These are phyloP conservation scores for Drosophila virilis DNA, from an alignment of 1,140 invertebrate species.

Conservation along the genomic window DNA sequence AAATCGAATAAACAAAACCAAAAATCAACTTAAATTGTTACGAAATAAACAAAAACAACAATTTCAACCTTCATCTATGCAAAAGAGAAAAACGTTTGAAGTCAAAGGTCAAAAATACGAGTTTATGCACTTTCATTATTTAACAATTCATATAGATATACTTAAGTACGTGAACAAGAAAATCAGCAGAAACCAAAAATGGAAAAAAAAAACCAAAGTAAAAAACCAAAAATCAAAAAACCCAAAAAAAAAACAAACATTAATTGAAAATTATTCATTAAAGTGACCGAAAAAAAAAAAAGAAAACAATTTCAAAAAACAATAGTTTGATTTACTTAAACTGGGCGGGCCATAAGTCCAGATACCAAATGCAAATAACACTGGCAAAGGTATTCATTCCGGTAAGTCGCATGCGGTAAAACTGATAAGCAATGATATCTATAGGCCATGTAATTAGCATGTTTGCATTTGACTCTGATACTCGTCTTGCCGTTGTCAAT, in stretches of 20 bases:
- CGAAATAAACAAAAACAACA: conserved; percentile 43
- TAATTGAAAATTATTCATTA: conserved; percentile 79
- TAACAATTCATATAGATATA: conserved; percentile 62
- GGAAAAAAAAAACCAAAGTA: conserved; percentile 27
- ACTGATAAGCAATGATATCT: conserved; percentile 39
- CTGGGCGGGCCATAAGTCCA: conserved; percentile 3
- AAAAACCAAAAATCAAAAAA: conserved; percentile 23
- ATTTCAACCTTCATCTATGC: conserved; percentile 55
- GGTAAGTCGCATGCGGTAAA: conserved; percentile 18
- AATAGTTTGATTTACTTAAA: conserved; percentile 33
- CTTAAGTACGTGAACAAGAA: conserved; percentile 30
- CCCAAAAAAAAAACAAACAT: conserved; percentile 40
- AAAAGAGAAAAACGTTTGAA: conserved; percentile 47
- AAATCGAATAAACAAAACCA: conserved; percentile 49
- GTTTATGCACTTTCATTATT: conserved; percentile 80
- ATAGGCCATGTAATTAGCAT: conserved; percentile 22
- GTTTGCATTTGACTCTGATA: conserved; percentile 36
- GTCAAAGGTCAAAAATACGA: conserved; percentile 50
- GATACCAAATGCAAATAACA: background rate
- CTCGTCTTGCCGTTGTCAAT: conserved; percentile 34
- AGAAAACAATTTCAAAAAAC: conserved; percentile 33
- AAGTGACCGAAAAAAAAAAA: conserved; percentile 49
- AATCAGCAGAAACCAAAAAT: conserved; percentile 23
- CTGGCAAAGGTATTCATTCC: background rate
- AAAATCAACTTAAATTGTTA: conserved; percentile 70